Evolutionary conservation across 2,888 invertebrate species (phyloP).

Genomic region (Microdon myrmicae): DNA sequence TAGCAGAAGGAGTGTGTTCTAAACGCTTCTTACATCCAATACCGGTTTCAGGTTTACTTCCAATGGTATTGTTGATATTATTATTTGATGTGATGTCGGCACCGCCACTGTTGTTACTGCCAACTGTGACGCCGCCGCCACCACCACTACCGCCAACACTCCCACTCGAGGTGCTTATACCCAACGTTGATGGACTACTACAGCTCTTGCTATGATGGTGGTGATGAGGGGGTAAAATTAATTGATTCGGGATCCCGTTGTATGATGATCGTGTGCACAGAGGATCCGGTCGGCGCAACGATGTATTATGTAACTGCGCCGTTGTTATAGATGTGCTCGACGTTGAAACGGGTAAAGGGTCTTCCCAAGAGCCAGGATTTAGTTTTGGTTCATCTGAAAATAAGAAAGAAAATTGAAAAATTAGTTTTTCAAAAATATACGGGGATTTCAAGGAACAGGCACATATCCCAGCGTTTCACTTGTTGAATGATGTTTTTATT

Average conservation of each 20-base stretch:
- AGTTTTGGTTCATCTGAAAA: constrained; percentile 81
- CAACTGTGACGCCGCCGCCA: constrained; percentile 42
- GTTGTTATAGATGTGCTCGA: constrained; percentile 60
- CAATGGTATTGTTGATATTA: constrained; percentile 18
- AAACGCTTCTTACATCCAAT: constrained; percentile 54
- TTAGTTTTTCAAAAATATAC: too few species aligned
- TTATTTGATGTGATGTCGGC: constrained; percentile 37
- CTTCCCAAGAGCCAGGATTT: constrained; percentile 83
- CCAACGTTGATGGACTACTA: constrained; percentile 42
- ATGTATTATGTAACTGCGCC: constrained; percentile 61
- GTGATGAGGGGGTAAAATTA: constrained; percentile 57
- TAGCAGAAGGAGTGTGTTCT: constrained; percentile 59
- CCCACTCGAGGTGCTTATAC: constrained; percentile 33
- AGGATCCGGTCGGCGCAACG: constrained; percentile 61
- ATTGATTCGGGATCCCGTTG: constrained; percentile 56
- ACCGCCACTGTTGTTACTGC: constrained; percentile 53
- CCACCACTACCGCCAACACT: constrained; percentile 20
- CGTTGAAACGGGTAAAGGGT: constrained; percentile 66
- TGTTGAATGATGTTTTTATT: too few species aligned
- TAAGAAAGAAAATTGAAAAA: constrained; percentile 46
- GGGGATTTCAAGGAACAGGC: too few species aligned
- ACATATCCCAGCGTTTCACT: too few species aligned
- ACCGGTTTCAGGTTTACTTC: constrained; percentile 65
- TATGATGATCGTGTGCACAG: constrained; percentile 55
- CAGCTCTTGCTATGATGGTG: constrained; percentile 55